Evolutionary conservation across 2,113 vertebrate genomes (phyloP).

Genomic region (Myxocyprinus asiaticus): DNA sequence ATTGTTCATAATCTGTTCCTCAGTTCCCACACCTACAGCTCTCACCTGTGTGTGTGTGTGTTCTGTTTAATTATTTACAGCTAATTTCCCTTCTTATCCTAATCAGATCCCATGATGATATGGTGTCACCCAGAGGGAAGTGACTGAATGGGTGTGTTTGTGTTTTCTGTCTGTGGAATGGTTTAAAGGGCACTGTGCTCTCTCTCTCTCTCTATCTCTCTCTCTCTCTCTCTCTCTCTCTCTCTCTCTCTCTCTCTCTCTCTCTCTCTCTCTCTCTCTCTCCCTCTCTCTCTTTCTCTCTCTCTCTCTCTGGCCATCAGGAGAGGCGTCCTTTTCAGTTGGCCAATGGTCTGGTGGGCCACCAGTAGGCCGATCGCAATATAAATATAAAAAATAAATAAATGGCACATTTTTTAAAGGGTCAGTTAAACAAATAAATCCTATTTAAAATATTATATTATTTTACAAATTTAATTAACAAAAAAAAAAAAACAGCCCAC

Average conservation of each 20-base stretch:
- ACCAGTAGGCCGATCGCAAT: no score
- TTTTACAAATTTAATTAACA: no score
- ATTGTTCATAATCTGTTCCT: neutral
- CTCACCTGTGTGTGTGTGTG: neutral
- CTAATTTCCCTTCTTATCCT: neutral
- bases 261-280: slow-evolving; percentile 32
- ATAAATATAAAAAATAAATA: no score
- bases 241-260: slow-evolving; percentile 35
- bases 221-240: slow-evolving; percentile 26
- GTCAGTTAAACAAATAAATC: no score
- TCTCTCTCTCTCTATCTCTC: slow-evolving; percentile 22
- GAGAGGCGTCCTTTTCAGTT: no score
- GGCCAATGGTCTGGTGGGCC: no score
- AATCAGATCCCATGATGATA: neutral
- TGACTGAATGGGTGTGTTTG: neutral
- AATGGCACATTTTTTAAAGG: no score
- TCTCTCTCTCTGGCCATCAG: slow-evolving; percentile 24
- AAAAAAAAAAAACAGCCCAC: no score
- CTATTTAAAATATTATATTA: no score
- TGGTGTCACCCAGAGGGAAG: neutral
- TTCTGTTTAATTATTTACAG: slow-evolving; percentile 15
- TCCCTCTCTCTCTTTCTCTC: neutral
- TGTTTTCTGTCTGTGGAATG: no score
- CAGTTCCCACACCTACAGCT: neutral
- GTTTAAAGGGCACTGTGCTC: neutral